Base-by-base conservation (phyloP, 2,888 invertebrate genomes). In the Chaetogeoica ovagalla region DNA sequence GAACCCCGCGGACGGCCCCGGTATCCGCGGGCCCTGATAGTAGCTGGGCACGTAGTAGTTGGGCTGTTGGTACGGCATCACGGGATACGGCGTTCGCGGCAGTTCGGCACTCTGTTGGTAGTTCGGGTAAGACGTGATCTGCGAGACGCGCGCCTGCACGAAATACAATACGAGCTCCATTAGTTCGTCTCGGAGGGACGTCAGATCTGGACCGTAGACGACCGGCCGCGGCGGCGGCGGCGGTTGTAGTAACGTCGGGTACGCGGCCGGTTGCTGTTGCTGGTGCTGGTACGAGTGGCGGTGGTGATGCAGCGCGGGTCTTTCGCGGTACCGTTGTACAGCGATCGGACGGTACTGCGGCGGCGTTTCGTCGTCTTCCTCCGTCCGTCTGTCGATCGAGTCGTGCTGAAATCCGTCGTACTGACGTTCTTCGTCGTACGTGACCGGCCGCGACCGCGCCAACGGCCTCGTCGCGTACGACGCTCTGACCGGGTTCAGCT, bases 151-250 rank as follows among this genome's bases (percentile, higher is more conserved):
- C 23, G 74, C 66, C 74, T 84, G 84, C 39, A 84, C 82, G 66
- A 84, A 84, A 43, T 84, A 83, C 21, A 84, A 69, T 37, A 84
- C 82, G 70, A 84, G 84, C 60, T 84, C 84, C 84, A 84, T 84
- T 19, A 84, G 83, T 52, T 84, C 84, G 65, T 84, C 84, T 66
- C 84, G 82, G 7, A 84, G 83, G 11, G 70, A 48, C 8, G 48
- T 62, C 48, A 82, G 69, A 30, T 71, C 69, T 2, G 81, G 72
- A 59, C 57, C 69, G 52, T 81, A 69, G 37, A 66, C 52, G 43
- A 66, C 43, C 43, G 82, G 72, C 23, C 19, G 48, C 1, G 9
- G 60, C 62, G 60, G 60, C n/a, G 43, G 30, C 37, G 17, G 62
- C 3, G 37, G 62, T n/a, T 37, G 62, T 30, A 30, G 60, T 9